Evolutionary conservation across 2,797 vertebrate genomes (phyloP), one percentile per base, ranked within the genome.

Genomic region (Buphagus erythrorhynchus): DNA sequence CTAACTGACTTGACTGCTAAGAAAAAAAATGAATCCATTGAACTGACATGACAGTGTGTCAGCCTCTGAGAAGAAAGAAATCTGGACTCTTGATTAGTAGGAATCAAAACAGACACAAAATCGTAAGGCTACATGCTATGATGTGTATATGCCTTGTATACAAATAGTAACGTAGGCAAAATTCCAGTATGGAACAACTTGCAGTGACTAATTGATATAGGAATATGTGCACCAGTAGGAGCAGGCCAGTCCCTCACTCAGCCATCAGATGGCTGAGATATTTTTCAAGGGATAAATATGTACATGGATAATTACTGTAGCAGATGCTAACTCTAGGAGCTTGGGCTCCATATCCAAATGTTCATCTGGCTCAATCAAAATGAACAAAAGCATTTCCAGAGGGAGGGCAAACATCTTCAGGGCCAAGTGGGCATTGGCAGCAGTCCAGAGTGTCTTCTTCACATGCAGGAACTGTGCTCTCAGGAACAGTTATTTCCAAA

Each of bases 301-400:
- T 72, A 88, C 88, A 73, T 91, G 72, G 68, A 78, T 74, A 74
- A 91, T 88, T 86, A 66, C 13, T 62, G 78, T 63, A 95, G 80
- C 86, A 97, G 90, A 94, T 96, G 93, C 91, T 92, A 82, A 24
- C 68, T 94, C 81, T 85, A 67, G 81, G 88, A 93, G 55, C 73
- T 91, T 48, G 52, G n/a, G 38, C 43, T 89, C 33, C 55, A 17
- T 61, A 43, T 96, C 66, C 69, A 68, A 93, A 76, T 88, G 55
- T 92, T 95, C 81, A 82, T 94, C 68, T 92, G 76, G 59, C 72
- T 91, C 51, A 59, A 55, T 66, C 25, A 72, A 86, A 95, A 91
- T 33, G 40, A 65, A 58, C 52, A 86, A 86, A 94, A 80, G 29
- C 52, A 9, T 95, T 91, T 83, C 38, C 46, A 84, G 58, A 94